Percentiles rank a stretch among this genome's conserved stretches.
Conservation (phyloP, 2,113 vertebrate genomes). For the Scytalopus superciliaris region DNA sequence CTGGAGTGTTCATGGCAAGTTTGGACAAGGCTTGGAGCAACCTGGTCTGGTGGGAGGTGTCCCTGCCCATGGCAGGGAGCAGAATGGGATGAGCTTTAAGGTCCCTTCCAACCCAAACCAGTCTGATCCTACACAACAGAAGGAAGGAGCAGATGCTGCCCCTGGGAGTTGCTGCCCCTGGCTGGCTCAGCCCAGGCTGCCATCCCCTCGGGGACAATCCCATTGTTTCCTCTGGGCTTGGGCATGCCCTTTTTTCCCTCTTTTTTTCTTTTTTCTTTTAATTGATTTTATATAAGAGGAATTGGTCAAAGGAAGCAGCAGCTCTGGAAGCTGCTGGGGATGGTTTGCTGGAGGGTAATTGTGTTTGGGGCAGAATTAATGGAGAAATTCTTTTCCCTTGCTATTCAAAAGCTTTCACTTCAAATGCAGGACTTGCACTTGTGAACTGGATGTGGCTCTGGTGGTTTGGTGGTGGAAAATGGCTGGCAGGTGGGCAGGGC, state of each 20-base stretch:
- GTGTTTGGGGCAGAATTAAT: background rate
- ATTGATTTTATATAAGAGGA: background rate
- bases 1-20: background rate
- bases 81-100: background rate
- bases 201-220: background rate
- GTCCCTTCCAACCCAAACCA: background rate
- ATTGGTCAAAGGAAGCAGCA: background rate
- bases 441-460: background rate
- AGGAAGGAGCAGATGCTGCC: background rate
- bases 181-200: background rate
- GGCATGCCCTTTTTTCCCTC: background rate
- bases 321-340: background rate
- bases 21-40: rapidly evolving
- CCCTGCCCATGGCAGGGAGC: background rate
- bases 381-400: background rate
- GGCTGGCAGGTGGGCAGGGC: background rate
- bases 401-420: background rate
- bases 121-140: background rate
- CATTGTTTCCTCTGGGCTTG: background rate
- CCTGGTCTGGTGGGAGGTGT: background rate
- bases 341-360: background rate
- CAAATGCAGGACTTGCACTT: background rate
- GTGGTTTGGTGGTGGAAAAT: background rate
- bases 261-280: too few relatives aligned
- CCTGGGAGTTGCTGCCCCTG: background rate